Percentiles rank a stretch among this genome's conserved stretches.
phyloP scores from a whole-genome alignment of 2,797 vertebrate genomes.

The Lerista edwardsae region DNA sequence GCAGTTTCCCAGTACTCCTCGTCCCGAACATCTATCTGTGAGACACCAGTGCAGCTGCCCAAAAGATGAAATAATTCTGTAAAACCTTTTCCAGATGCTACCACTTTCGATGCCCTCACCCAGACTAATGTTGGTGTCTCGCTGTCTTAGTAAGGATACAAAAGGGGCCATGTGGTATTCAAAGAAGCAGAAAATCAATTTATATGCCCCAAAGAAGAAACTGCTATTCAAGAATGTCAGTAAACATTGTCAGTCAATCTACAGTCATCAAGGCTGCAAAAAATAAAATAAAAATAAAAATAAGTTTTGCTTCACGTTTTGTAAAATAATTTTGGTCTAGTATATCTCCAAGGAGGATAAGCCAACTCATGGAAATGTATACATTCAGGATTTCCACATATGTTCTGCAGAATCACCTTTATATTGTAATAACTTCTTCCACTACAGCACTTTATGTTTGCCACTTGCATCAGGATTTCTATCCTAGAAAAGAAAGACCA shows the following conservation, averaged over 20 bases:
- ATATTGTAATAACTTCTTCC: neutral
- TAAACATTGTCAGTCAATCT: neutral
- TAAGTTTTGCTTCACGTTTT: neutral
- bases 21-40: neutral
- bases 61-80: neutral
- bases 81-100: neutral
- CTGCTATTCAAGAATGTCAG: constrained; percentile 21
- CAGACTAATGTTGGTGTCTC: neutral
- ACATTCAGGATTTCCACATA: neutral
- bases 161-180: neutral
- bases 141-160: neutral
- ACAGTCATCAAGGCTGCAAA: neutral
- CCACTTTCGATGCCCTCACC: neutral
- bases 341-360: neutral
- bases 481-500: neutral
- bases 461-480: neutral
- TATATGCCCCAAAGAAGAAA: constrained; percentile 17
- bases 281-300: neutral
- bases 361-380: neutral
- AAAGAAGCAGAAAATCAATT: constrained; percentile 25
- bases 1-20: neutral
- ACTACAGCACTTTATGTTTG: neutral
- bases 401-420: neutral
- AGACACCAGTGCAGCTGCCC: neutral
- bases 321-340: neutral